A percentile compares a stretch with the other conserved stretches of the same genome.
Conservation (phyloP, 1,140 invertebrate species). For the Oncopeltus fasciatus region DNA sequence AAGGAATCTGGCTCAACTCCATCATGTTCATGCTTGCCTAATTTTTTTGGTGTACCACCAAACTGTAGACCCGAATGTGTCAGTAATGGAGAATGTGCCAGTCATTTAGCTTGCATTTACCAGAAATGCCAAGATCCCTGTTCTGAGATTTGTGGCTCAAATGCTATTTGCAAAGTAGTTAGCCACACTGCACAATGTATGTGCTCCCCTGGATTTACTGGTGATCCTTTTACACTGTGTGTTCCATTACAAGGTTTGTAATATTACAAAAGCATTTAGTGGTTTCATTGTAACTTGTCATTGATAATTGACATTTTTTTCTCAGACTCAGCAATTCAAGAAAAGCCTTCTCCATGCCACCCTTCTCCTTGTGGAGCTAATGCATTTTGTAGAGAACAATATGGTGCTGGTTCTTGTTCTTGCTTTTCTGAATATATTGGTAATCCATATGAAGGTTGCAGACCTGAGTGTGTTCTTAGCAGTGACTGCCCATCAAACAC, state of each 20-base stretch:
- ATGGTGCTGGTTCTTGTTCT: slow-evolving; percentile 48
- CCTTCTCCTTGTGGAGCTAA: slow-evolving; percentile 62
- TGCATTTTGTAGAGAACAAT: slow-evolving; percentile 49
- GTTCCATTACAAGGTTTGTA: slow-evolving; percentile 34
- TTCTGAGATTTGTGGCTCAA: slow-evolving; percentile 38
- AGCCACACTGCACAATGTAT: slow-evolving; percentile 51
- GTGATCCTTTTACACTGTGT: slow-evolving; percentile 31
- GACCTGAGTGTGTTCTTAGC: slow-evolving; percentile 56
- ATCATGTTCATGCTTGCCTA: slow-evolving; percentile 37
- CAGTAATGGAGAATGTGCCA: slow-evolving; percentile 47
- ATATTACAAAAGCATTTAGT: not conserved
- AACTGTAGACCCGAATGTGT: slow-evolving; percentile 55
- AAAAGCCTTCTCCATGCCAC: slow-evolving; percentile 45
- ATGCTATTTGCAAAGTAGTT: slow-evolving; percentile 37
- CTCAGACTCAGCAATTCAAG: slow-evolving; percentile 29
- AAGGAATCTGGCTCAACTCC: slow-evolving; percentile 34
- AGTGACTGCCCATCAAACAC: slow-evolving; percentile 54
- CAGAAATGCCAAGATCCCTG: slow-evolving; percentile 49
- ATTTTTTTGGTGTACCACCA: slow-evolving; percentile 46
- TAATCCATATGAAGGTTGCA: slow-evolving; percentile 57
- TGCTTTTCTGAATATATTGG: slow-evolving; percentile 54
- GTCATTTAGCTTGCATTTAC: slow-evolving; percentile 41
- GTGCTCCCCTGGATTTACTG: slow-evolving; percentile 39
- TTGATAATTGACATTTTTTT: slow-evolving; percentile 6
- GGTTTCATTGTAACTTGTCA: not conserved